Evolutionary conservation across 2,888 invertebrate genomes (phyloP).

Genomic region (Zygaena filipendulae): DNA sequence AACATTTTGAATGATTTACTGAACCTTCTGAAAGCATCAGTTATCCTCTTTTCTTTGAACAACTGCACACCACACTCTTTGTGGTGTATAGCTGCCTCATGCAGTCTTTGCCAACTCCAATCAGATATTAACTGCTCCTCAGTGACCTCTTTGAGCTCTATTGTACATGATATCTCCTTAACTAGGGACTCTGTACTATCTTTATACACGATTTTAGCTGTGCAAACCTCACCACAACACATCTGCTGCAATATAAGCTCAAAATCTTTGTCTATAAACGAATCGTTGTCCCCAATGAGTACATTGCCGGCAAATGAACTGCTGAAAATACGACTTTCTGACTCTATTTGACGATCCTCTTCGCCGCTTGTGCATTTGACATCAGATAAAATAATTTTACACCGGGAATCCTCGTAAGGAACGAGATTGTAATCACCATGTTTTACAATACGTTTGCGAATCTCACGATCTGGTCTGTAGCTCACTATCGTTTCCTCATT

Average conservation of each 20-base stretch:
- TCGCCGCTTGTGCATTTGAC: conserved; percentile 30
- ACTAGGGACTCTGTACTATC: conserved; percentile 29
- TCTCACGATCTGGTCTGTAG: conserved; percentile 39
- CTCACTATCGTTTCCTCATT: conserved; percentile 31
- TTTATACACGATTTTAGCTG: conserved; percentile 39
- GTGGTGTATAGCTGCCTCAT: conserved; percentile 53
- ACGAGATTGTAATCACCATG: conserved; percentile 49
- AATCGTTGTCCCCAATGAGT: conserved; percentile 56
- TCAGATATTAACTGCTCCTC: conserved; percentile 62
- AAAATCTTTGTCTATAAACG: conserved; percentile 59
- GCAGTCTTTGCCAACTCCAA: conserved; percentile 67
- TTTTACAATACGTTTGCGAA: conserved; percentile 39
- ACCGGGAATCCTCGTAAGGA: conserved; percentile 54
- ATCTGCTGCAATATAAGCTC: conserved; percentile 65
- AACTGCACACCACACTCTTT: conserved; percentile 72
- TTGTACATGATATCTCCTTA: conserved; percentile 42
- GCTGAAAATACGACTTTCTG: conserved; percentile 39
- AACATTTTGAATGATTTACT: conserved; percentile 79
- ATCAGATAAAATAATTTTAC: conserved; percentile 39
- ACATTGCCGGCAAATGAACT: conserved; percentile 48
- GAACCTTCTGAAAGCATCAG: conserved; percentile 79
- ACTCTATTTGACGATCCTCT: conserved; percentile 34
- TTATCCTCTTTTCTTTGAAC: conserved; percentile 69
- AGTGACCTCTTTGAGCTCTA: conserved; percentile 47
- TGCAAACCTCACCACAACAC: conserved; percentile 55